Percentiles rank a stretch among this genome's conserved stretches.
Evolutionary conservation across 2,113 vertebrate genomes (phyloP).

Genomic region (Brachypodius melanocephalos): DNA sequence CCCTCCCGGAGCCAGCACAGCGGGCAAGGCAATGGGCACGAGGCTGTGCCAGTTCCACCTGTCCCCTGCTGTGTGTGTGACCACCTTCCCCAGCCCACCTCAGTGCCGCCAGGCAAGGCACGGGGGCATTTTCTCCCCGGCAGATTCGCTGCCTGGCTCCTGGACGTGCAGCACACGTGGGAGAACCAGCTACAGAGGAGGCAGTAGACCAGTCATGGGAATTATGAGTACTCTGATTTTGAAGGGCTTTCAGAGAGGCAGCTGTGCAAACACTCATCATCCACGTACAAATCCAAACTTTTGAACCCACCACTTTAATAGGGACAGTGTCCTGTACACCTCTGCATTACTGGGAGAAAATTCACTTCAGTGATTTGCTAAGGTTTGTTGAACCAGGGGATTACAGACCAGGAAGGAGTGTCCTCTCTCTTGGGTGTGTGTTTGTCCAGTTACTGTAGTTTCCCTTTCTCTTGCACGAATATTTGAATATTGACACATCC

Average conservation of each 20-base stretch:
- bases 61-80: background rate
- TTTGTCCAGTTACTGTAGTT: background rate
- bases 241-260: background rate
- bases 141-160: background rate
- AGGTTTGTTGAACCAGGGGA: background rate
- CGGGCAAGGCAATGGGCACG: background rate
- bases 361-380: background rate
- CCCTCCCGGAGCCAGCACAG: background rate
- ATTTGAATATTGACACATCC: conserved; percentile 13
- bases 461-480: background rate
- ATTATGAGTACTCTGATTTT: background rate
- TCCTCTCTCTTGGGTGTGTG: background rate
- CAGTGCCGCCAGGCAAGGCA: background rate
- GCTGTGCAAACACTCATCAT: background rate
- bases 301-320: background rate
- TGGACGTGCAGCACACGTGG: background rate
- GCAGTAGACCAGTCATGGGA: background rate
- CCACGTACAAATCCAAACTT: background rate
- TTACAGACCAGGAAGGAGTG: conserved; percentile 11
- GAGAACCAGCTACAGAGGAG: background rate
- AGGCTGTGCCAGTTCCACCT: background rate
- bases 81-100: background rate
- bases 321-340: background rate
- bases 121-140: background rate
- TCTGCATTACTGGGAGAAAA: background rate